Evolutionary conservation across 2,888 invertebrate species (phyloP).

Genomic region (Drosophila setosimentum): DNA sequence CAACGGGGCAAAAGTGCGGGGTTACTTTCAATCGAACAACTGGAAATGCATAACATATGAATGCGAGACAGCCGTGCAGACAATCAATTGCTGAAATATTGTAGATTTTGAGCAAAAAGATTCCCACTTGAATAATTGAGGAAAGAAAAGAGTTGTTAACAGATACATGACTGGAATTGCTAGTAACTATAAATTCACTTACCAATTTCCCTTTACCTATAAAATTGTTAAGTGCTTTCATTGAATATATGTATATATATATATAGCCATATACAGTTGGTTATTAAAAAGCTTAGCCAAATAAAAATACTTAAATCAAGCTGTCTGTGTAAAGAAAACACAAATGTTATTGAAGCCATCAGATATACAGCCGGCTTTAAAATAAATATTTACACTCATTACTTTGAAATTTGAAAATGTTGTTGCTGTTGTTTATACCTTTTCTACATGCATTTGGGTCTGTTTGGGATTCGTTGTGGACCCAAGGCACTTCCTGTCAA

Average conservation of each 20-base stretch:
- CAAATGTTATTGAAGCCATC: neutral
- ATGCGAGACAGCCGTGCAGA: no score
- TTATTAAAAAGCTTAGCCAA: neutral
- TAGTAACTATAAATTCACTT: neutral
- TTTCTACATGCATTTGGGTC: constrained; percentile 10
- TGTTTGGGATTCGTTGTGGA: neutral
- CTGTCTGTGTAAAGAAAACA: neutral
- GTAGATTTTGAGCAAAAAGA: neutral
- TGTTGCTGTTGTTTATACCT: neutral
- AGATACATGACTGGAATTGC: neutral
- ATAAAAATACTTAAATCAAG: neutral
- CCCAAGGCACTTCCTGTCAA: constrained; percentile 33
- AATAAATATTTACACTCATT: neutral
- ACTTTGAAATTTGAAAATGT: neutral
- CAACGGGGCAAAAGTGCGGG: neutral
- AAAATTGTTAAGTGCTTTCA: neutral
- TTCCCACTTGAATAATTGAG: neutral
- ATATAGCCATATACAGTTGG: neutral
- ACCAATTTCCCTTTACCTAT: neutral
- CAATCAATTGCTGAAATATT: neutral
- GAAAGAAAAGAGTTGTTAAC: neutral
- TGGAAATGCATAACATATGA: neutral
- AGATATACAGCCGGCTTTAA: neutral
- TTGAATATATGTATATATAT: neutral
- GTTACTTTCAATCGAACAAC: constrained; percentile 33